phyloP scores from a whole-genome alignment of 2,797 vertebrate genomes.

The Enteromius mattozi region DNA sequence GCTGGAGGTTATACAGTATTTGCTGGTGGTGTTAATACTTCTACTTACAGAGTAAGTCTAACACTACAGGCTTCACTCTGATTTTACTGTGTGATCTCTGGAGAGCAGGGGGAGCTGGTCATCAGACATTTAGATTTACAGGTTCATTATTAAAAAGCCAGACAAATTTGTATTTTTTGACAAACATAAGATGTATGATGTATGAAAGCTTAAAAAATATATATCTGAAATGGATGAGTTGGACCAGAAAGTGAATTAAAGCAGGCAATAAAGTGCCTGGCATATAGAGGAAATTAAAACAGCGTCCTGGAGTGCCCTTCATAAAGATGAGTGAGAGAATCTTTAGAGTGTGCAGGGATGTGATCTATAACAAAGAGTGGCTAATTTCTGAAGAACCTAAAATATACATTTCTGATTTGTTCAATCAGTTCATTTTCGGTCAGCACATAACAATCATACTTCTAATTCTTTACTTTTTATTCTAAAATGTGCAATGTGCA shows the following conservation, averaged over 20 bases:
- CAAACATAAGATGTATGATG: background rate
- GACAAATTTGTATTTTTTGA: background rate
- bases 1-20: slow-evolving; percentile 16
- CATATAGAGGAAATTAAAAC: background rate
- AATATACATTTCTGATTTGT: background rate
- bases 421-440: slow-evolving; percentile 4
- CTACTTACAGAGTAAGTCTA: background rate
- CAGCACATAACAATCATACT: background rate
- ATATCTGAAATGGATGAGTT: background rate
- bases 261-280: slow-evolving; percentile 1
- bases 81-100: background rate
- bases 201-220: too few species aligned
- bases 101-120: background rate
- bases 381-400: background rate
- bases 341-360: background rate
- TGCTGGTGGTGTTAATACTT: background rate
- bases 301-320: background rate
- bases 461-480: background rate
- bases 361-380: background rate
- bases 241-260: slow-evolving; percentile 6
- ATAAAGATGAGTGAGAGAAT: background rate
- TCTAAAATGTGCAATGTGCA: background rate
- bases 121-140: background rate
- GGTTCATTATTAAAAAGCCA: background rate
- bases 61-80: background rate